Percentiles rank a stretch among this genome's conserved stretches.
Evolutionary conservation across 53 echinoderm and acorn worm species (phyloP).

Genomic region (Temnopleurus reevesii): DNA sequence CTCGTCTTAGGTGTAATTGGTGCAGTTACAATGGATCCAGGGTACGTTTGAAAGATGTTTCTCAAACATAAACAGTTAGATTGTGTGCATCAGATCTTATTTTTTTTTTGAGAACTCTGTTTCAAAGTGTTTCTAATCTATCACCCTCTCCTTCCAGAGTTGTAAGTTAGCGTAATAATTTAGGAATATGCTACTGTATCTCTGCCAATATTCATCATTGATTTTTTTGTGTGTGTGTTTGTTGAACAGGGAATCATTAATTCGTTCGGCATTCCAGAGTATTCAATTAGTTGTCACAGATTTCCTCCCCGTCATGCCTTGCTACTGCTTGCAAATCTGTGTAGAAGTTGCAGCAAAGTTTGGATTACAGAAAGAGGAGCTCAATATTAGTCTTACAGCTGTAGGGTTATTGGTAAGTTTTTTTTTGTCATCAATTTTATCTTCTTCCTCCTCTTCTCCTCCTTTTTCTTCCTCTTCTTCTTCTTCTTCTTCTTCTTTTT

Average conservation of each 20-base stretch:
- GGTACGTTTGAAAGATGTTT: too few species aligned
- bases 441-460: not conserved
- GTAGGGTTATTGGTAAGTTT: slow-evolving; percentile 86
- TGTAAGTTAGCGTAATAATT: too few species aligned
- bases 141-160: too few species aligned
- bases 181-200: too few species aligned
- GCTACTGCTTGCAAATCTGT: slow-evolving; percentile 92
- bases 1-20: slow-evolving; percentile 89
- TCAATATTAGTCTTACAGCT: slow-evolving; percentile 98
- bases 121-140: too few species aligned
- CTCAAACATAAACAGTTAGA: slow-evolving; percentile 84
- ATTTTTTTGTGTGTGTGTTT: too few species aligned
- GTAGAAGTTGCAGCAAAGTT: slow-evolving; percentile 89
- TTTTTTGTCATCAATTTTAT: not conserved
- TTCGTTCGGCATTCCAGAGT: slow-evolving; percentile 91
- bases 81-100: slow-evolving; percentile 84
- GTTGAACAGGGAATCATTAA: slow-evolving; percentile 74
- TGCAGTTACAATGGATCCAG: slow-evolving; percentile 86
- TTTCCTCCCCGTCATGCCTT: slow-evolving; percentile 96
- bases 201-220: not conserved
- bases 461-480: not conserved
- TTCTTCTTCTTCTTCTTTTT: not conserved
- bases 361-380: slow-evolving; percentile 95
- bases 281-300: slow-evolving; percentile 94
- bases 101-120: too few species aligned